Conservation (phyloP, 2,888 invertebrate species). For the Meiosimyza platycephala region DNA sequence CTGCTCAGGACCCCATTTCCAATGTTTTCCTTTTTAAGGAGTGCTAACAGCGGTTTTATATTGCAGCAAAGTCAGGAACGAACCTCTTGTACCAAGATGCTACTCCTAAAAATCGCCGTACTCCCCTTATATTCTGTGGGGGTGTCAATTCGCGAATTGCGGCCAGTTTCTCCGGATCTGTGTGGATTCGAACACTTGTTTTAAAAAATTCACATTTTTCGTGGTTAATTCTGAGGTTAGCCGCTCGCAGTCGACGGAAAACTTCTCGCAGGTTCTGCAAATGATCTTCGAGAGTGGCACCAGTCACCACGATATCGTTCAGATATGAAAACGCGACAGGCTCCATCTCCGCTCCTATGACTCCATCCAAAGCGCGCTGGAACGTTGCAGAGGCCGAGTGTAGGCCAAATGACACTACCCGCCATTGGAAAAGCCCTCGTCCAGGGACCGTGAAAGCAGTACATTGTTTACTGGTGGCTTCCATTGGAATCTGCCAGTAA, state of each 20-base stretch:
- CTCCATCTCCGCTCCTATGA: constrained; percentile 27
- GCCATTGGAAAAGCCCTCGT: constrained; percentile 24
- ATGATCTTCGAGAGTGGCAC: constrained; percentile 27
- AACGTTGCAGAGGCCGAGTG: constrained; percentile 30
- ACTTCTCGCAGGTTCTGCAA: neutral
- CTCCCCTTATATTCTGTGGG: constrained; percentile 14
- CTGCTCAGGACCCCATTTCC: constrained; percentile 16
- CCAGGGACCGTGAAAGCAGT: constrained; percentile 30
- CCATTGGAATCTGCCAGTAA: constrained; percentile 37
- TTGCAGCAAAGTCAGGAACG: neutral
- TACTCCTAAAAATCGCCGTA: neutral
- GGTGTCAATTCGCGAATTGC: neutral
- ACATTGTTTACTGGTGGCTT: neutral
- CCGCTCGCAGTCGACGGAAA: neutral
- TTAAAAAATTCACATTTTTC: constrained; percentile 3
- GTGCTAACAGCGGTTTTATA: neutral
- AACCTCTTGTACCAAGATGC: neutral
- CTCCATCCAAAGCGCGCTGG: constrained; percentile 11
- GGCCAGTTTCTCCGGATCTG: constrained; percentile 21
- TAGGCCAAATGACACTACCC: constrained; percentile 31
- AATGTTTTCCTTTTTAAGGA: constrained; percentile 20
- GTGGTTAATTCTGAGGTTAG: constrained; percentile 11
- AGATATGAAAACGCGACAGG: constrained; percentile 29
- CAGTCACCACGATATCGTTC: constrained; percentile 30
- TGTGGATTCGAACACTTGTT: neutral